Percentiles rank a stretch among this genome's conserved stretches.
These are phyloP conservation scores for Crocodylus rhombifer DNA, from an alignment of 2,797 vertebrate species.

Conservation along the genomic window DNA sequence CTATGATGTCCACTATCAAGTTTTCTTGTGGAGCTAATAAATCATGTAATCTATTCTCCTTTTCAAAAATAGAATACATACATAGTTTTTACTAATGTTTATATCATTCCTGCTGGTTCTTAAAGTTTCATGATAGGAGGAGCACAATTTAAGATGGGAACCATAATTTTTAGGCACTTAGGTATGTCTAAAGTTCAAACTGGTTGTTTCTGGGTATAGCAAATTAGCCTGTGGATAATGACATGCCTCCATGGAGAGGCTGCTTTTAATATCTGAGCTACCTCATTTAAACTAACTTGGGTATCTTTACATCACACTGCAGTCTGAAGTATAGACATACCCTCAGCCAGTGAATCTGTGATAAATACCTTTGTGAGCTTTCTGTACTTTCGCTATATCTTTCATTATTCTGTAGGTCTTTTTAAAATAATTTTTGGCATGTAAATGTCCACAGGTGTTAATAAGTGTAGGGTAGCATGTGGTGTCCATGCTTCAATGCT, in stretches of 20 bases:
- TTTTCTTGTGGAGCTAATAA: constrained; percentile 8
- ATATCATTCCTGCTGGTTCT: neutral
- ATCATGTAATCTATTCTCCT: neutral
- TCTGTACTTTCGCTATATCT: rapidly evolving
- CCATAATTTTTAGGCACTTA: too few species aligned
- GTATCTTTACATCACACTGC: neutral
- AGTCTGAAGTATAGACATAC: rapidly evolving
- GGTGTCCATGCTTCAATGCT: constrained; percentile 71
- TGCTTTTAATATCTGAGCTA: neutral
- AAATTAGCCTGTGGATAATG: neutral
- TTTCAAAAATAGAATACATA: neutral
- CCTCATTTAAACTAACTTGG: neutral
- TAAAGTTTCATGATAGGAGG: constrained; percentile 1
- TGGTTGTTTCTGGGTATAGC: too few species aligned
- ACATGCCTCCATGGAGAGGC: rapidly evolving
- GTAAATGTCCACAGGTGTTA: constrained; percentile 61
- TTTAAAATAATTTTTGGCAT: constrained; percentile 39
- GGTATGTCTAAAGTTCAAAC: too few species aligned
- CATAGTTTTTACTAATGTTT: constrained; percentile 26
- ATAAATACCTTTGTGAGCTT: neutral
- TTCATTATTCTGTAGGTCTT: neutral
- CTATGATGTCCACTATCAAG: neutral
- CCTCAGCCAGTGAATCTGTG: neutral
- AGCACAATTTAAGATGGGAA: constrained; percentile 1
- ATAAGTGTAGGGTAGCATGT: constrained; percentile 73